Evolutionary conservation across 2,888 invertebrate genomes (phyloP).

Genomic region (Drosophila villosipedis): DNA sequence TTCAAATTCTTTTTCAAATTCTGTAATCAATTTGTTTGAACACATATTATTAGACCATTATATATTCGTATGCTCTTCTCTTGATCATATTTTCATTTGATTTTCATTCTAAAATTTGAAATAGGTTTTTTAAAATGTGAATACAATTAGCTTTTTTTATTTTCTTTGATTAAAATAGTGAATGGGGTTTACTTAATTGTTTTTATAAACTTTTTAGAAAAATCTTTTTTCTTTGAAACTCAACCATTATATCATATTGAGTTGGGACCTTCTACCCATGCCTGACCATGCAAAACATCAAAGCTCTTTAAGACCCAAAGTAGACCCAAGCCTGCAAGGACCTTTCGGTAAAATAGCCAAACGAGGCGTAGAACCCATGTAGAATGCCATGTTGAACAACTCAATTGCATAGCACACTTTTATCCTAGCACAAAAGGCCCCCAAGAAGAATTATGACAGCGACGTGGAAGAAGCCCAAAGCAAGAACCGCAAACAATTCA

Average conservation of each 20-base stretch:
- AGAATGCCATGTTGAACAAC: conserved; percentile 76
- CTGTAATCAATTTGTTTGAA: not conserved
- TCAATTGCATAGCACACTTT: conserved; percentile 70
- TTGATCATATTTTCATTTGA: not conserved
- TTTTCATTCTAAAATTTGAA: not conserved
- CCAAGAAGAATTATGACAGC: conserved; percentile 55
- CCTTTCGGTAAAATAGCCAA: conserved; percentile 7
- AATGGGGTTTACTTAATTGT: not conserved
- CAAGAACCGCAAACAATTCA: conserved; percentile 78
- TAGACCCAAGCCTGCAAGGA: conserved; percentile 14
- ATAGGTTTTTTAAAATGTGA: not conserved
- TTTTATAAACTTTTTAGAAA: not conserved
- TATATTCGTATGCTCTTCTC: not conserved
- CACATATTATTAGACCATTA: not conserved
- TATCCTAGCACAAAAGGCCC: conserved; percentile 49
- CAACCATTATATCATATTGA: not conserved
- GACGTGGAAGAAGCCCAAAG: conserved; percentile 46
- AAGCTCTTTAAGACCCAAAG: conserved; percentile 27
- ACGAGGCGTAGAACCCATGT: conserved; percentile 48
- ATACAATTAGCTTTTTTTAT: not conserved
- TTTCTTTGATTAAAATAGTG: not conserved
- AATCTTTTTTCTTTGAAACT: not conserved
- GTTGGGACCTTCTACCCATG: not conserved
- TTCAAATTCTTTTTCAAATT: no score
- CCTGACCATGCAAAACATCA: conserved; percentile 34